phyloP scores from a whole-genome alignment of 1,140 invertebrate genomes.

The Drosophila arizonae region DNA sequence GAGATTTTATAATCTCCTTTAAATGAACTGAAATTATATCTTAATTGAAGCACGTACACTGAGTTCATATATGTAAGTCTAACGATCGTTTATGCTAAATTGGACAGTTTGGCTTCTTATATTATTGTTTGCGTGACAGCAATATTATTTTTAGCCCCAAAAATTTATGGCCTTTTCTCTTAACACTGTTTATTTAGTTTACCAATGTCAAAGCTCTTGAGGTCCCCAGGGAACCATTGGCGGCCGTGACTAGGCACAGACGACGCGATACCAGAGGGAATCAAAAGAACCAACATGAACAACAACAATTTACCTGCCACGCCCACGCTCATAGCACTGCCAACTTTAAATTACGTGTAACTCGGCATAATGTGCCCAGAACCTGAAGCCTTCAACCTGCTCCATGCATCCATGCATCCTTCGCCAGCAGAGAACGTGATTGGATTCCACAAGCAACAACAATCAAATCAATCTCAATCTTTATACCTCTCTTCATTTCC shows the following conservation, averaged over 20 bases:
- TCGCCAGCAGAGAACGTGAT: slow-evolving; percentile 51
- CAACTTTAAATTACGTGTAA: slow-evolving; percentile 46
- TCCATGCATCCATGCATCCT: slow-evolving; percentile 45
- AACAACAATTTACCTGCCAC: slow-evolving; percentile 28
- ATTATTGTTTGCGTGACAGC: slow-evolving; percentile 4
- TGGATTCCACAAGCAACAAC: slow-evolving; percentile 61
- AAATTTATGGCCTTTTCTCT: neutral
- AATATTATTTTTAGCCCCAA: neutral
- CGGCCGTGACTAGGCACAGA: slow-evolving; percentile 8
- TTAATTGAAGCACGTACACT: neutral
- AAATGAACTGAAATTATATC: neutral
- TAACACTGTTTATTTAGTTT: slow-evolving; percentile 17
- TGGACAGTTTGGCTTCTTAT: slow-evolving; percentile 4
- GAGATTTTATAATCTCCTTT: neutral
- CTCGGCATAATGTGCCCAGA: slow-evolving; percentile 6
- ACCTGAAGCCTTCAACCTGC: slow-evolving; percentile 23
- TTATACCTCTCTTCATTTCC: slow-evolving; percentile 21
- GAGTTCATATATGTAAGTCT: neutral
- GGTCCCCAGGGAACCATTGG: slow-evolving; percentile 23
- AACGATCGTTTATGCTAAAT: neutral
- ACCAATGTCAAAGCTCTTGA: slow-evolving; percentile 14
- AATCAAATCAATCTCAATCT: slow-evolving; percentile 72
- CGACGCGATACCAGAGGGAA: slow-evolving; percentile 9
- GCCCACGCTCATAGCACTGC: slow-evolving; percentile 30
- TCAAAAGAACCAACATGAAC: slow-evolving; percentile 19